Percentiles rank a stretch among this genome's conserved stretches.
These are phyloP conservation scores for Platanista minor DNA, from an alignment of 2,113 vertebrate species.

Conservation along the genomic window DNA sequence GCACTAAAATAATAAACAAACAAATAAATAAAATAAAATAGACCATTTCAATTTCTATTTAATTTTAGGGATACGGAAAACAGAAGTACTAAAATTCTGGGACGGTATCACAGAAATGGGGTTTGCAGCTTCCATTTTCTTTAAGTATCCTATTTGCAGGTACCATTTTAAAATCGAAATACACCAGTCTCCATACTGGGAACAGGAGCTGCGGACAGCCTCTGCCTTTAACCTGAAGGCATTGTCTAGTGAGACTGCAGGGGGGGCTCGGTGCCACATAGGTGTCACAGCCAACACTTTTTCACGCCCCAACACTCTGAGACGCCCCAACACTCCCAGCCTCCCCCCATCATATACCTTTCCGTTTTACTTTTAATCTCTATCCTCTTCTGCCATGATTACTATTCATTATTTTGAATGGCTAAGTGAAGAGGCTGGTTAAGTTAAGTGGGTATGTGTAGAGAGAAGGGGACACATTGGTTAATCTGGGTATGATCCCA, in stretches of 20 bases:
- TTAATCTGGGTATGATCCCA: neutral
- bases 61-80: neutral
- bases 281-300: too few relatives aligned
- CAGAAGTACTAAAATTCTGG: neutral
- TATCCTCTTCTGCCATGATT: neutral
- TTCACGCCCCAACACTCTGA: too few relatives aligned
- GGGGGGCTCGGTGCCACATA: neutral
- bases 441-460: neutral
- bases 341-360: neutral
- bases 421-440: neutral
- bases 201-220: neutral
- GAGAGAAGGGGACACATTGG: neutral
- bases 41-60: neutral
- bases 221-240: neutral
- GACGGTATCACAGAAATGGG: neutral
- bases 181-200: neutral
- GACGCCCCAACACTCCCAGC: neutral
- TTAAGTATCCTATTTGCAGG: neutral
- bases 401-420: neutral
- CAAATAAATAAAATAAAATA: neutral
- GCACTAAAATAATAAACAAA: neutral
- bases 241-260: neutral
- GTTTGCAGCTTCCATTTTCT: neutral
- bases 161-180: neutral
- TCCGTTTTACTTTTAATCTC: neutral